A percentile compares a stretch with the other conserved stretches of the same genome.
Evolutionary conservation across 2,113 vertebrate genomes (phyloP).

Genomic region (Bolborhynchus lineola): DNA sequence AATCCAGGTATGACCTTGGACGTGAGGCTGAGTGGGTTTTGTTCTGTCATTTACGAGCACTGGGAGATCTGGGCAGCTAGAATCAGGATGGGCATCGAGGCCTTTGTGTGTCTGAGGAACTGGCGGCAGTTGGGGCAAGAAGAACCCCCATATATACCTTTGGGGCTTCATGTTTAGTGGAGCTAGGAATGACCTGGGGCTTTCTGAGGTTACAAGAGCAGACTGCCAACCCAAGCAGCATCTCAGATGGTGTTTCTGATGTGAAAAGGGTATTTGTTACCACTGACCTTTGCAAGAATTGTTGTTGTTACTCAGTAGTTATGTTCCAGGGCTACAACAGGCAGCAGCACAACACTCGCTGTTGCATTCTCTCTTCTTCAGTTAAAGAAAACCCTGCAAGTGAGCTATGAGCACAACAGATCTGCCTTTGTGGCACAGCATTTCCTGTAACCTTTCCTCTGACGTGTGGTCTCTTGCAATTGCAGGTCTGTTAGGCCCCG

Average conservation of each 20-base stretch:
- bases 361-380: neutral
- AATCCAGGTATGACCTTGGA: slow-evolving; percentile 80
- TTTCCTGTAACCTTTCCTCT: neutral
- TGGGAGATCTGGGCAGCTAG: neutral
- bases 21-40: neutral
- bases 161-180: slow-evolving; percentile 37
- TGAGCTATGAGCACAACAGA: neutral
- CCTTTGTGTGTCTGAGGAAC: neutral
- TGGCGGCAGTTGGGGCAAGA: neutral
- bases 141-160: neutral
- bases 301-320: neutral
- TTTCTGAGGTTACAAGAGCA: neutral
- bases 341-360: neutral
- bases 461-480: rapidly evolving
- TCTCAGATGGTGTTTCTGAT: neutral
- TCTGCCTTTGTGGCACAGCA: neutral
- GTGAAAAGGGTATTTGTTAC: neutral
- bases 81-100: neutral
- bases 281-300: neutral
- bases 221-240: neutral
- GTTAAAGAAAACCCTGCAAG: neutral
- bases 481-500: slow-evolving; percentile 89
- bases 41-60: neutral
- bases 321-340: neutral
- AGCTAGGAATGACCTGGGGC: slow-evolving; percentile 6